Evolutionary conservation across 1,140 invertebrate genomes (phyloP), one percentile per base, ranked within the genome.

Genomic region (Meteorus sp.): DNA sequence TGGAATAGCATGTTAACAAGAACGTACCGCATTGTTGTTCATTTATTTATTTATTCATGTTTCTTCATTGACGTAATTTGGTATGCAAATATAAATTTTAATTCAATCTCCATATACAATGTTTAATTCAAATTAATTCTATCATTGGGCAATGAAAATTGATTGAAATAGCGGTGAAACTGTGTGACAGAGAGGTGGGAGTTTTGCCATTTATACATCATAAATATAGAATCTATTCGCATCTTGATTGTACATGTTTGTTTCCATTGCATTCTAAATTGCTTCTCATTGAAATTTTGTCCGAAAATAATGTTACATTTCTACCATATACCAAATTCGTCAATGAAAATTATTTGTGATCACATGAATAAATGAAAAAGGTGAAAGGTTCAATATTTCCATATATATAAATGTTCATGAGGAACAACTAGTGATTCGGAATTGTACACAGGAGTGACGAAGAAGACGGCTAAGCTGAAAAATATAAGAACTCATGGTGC

Each of bases 391-490:
- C 33, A 20, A 43, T 20, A 43, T 43, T 17, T 9, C 4, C 19
- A n/a, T n/a, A n/a, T 7, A 19, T 2, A 31, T n/a, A 31, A 48
- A 31, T 15, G 17, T 31, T 25, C 22, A 31, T 11, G 13, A 29
- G 23, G 6, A 48, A 7, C 8, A 19, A 15, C 29, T 5, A 48
- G 59, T 63, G 50, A 57, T 61, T 7, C 63, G 65, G 13, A 71
- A 69, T 41, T 39, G 43, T 68, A 13, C 60, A 62, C 51, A 61
- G 61, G 35, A 50, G 54, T 69, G 3, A 62, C 65, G 7, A 70
- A 63, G 54, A 71, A 70, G 45, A 41, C 59, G 8, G 63, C 60
- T 43, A 71, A 67, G 20, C 52, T 60, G 19, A 43, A 41, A 20
- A 60, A 47, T 43, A 39, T 56, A 37, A 17, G 31, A 6, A 52